Evolutionary conservation across 2,797 vertebrate species (phyloP).

Genomic region (Lophius americanus): DNA sequence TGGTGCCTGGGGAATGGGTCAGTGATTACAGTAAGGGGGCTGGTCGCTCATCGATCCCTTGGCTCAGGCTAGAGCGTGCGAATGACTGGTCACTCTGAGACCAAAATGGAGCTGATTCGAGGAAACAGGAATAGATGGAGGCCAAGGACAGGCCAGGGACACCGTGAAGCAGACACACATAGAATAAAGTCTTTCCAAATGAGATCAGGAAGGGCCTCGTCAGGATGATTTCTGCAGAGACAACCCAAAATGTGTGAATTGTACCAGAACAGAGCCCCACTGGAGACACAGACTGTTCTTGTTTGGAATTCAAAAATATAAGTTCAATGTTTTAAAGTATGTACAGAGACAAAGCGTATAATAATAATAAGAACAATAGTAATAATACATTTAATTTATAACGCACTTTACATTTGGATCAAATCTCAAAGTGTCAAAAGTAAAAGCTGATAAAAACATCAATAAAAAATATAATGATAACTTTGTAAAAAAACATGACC

Average conservation of each 20-base stretch:
- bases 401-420: no score
- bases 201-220: slow-evolving; percentile 64
- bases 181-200: slow-evolving; percentile 62
- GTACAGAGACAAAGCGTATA: neutral
- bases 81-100: slow-evolving; percentile 55
- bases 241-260: slow-evolving; percentile 57
- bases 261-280: slow-evolving; percentile 54
- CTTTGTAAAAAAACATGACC: no score
- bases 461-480: no score
- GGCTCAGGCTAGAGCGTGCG: slow-evolving; percentile 47
- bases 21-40: slow-evolving; percentile 83
- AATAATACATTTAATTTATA: no score
- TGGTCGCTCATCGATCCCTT: slow-evolving; percentile 76
- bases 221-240: slow-evolving; percentile 47
- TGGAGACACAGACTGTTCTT: slow-evolving; percentile 39
- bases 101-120: slow-evolving; percentile 75
- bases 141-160: slow-evolving; percentile 81
- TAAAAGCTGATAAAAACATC: no score
- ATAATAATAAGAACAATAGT: no score
- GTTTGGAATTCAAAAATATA: slow-evolving; percentile 21
- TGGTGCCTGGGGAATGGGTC: slow-evolving; percentile 79
- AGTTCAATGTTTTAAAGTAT: slow-evolving; percentile 9
- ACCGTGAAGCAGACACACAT: slow-evolving; percentile 44
- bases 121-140: slow-evolving; percentile 68
- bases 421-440: no score